Percentiles rank a stretch among this genome's conserved stretches.
Conservation (phyloP, 1,140 invertebrate species). For the Cryptotermes secundus region DNA sequence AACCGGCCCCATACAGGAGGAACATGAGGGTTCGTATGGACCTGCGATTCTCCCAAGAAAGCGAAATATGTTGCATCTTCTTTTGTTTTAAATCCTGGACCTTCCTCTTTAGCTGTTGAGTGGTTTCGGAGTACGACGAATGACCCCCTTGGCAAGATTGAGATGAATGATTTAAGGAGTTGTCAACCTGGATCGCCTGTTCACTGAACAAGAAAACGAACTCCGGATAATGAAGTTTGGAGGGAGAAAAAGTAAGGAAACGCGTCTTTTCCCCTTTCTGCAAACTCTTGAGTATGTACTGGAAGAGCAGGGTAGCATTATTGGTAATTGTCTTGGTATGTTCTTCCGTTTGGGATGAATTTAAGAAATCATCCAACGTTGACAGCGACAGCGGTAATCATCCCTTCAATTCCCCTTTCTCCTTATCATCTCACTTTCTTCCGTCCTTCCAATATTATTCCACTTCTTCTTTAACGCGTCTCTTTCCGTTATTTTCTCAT, state of each 20-base stretch:
- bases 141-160: background rate
- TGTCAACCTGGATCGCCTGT: background rate
- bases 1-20: no score
- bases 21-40: no score
- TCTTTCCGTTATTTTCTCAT: no score
- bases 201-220: constrained; percentile 13
- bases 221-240: background rate
- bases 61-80: background rate
- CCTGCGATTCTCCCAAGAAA: no score
- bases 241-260: background rate
- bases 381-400: no score
- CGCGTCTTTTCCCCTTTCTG: background rate
- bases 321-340: background rate
- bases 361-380: background rate
- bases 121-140: background rate
- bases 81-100: background rate
- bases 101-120: background rate
- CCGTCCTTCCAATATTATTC: no score
- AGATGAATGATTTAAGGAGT: constrained; percentile 17
- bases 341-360: background rate
- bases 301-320: background rate
- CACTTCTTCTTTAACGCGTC: no score
- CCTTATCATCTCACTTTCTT: no score
- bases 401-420: no score
- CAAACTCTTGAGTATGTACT: no score